These are phyloP conservation scores for Zophobas morio DNA, from an alignment of 1,140 invertebrate species.

Conservation along the genomic window DNA sequence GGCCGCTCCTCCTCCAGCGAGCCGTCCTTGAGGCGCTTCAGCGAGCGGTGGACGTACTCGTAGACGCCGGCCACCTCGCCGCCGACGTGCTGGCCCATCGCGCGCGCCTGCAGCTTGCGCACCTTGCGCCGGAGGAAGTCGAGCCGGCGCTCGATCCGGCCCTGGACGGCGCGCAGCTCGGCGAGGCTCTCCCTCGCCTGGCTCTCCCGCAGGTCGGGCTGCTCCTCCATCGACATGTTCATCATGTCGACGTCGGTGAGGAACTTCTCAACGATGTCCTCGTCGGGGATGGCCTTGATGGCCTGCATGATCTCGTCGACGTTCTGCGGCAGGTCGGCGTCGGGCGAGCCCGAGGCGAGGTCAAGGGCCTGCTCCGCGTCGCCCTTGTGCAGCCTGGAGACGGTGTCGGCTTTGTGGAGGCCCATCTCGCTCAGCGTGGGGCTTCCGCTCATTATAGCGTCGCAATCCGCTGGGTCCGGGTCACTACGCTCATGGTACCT, in stretches of 20 bases:
- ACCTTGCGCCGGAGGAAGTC: conserved; percentile 81
- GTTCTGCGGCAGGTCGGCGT: conserved; percentile 72
- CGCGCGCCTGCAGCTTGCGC: conserved; percentile 80
- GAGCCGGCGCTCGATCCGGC: conserved; percentile 76
- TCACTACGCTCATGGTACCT: not conserved
- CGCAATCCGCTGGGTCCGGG: conserved; percentile 45
- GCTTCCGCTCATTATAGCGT: conserved; percentile 67
- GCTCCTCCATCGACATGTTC: conserved; percentile 72
- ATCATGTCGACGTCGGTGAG: conserved; percentile 71
- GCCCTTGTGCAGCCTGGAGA: conserved; percentile 58
- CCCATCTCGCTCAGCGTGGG: conserved; percentile 77
- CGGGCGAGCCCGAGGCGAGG: conserved; percentile 58
- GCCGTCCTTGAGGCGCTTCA: conserved; percentile 63
- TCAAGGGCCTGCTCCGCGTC: conserved; percentile 70
- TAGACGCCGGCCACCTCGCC: conserved; percentile 82
- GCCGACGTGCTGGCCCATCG: conserved; percentile 81
- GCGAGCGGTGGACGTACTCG: conserved; percentile 76
- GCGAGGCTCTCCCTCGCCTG: conserved; percentile 67
- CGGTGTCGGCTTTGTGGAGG: conserved; percentile 66
- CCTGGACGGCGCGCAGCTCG: conserved; percentile 71
- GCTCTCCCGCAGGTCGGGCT: conserved; percentile 65
- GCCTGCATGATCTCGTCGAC: conserved; percentile 76
- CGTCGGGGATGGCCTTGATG: conserved; percentile 73
- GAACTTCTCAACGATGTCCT: conserved; percentile 10
- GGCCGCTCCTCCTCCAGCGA: conserved; percentile 27